These are phyloP conservation scores for Heliothis subflexa DNA, from an alignment of 1,140 invertebrate species.

Conservation along the genomic window DNA sequence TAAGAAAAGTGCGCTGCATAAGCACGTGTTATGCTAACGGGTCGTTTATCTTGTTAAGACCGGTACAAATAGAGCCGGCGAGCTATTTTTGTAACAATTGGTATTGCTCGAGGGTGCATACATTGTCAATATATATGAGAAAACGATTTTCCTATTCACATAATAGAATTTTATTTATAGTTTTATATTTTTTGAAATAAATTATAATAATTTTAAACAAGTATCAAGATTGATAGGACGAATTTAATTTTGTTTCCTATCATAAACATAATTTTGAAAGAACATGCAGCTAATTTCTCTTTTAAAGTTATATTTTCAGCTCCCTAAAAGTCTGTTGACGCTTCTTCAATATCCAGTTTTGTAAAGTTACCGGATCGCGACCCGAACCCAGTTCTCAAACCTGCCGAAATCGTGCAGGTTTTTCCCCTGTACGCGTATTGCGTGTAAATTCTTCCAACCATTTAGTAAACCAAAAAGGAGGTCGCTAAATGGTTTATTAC, in stretches of 20 bases:
- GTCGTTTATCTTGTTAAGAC: slow-evolving; percentile 35
- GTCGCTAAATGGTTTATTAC: neutral
- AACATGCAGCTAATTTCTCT: no score
- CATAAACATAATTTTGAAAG: neutral
- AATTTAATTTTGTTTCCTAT: neutral
- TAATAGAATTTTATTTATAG: neutral
- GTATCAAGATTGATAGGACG: slow-evolving; percentile 11
- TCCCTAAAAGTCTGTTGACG: no score
- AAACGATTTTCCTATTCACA: neutral
- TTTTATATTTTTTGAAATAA: neutral
- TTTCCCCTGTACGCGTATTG: neutral
- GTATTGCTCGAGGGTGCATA: neutral
- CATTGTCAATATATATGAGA: neutral
- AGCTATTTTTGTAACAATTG: slow-evolving; percentile 29
- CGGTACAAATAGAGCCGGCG: slow-evolving; percentile 12
- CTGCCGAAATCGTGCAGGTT: neutral
- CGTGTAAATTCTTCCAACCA: neutral
- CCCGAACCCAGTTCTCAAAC: neutral
- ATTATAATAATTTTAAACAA: neutral
- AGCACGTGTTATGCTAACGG: slow-evolving; percentile 30
- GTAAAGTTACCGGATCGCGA: neutral
- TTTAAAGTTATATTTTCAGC: no score
- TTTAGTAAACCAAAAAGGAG: slow-evolving; percentile 4
- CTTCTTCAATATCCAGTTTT: neutral
- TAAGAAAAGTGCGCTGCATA: slow-evolving; percentile 20